Conservation (phyloP, 2,888 invertebrate genomes). For the Platycheirus albimanus region DNA sequence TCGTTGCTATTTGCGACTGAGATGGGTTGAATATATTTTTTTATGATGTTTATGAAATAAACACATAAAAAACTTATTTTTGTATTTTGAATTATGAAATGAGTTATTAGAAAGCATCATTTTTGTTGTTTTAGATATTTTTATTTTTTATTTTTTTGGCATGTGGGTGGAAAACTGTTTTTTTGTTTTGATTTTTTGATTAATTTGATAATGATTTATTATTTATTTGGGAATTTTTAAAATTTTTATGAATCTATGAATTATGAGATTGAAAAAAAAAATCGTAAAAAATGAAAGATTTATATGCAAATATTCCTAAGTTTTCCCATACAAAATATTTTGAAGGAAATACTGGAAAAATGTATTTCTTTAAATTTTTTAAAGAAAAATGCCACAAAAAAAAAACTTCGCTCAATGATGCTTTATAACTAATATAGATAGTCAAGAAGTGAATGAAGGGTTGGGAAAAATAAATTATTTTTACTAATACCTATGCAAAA, state of each 20-base stretch:
- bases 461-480: too few relatives aligned
- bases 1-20: neutral
- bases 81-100: slow-evolving; percentile 61
- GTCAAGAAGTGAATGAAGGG: too few relatives aligned
- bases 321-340: too few relatives aligned
- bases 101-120: slow-evolving; percentile 43
- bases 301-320: too few relatives aligned
- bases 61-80: slow-evolving; percentile 21
- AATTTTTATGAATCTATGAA: too few relatives aligned
- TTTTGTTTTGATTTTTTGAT: slow-evolving; percentile 20
- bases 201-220: slow-evolving; percentile 26
- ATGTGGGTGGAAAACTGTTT: slow-evolving; percentile 19
- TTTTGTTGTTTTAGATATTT: neutral
- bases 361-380: too few relatives aligned
- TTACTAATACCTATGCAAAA: too few relatives aligned
- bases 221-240: slow-evolving; percentile 24
- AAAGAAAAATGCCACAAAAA: too few relatives aligned
- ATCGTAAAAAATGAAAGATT: too few relatives aligned
- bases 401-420: too few relatives aligned
- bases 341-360: too few relatives aligned
- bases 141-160: slow-evolving; percentile 5
- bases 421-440: too few relatives aligned
- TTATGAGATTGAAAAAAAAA: neutral
- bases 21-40: slow-evolving; percentile 21
- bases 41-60: slow-evolving; percentile 57